Base-by-base conservation (phyloP, 2,888 invertebrate genomes). In the Cyaniris semiargus region DNA sequence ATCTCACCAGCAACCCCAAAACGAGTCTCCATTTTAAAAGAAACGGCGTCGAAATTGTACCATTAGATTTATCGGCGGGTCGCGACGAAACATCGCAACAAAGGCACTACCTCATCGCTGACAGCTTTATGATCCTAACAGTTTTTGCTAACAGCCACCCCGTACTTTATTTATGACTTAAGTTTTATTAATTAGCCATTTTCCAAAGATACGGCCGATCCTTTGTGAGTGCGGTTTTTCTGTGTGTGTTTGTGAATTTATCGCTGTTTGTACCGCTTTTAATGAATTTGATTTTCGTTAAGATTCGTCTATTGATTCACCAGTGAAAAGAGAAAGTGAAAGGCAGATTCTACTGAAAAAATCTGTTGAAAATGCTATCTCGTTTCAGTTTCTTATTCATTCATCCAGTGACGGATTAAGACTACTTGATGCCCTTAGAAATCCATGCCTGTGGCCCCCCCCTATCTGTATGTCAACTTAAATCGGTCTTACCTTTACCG, bases 111-210 rank as follows among this genome's bases (percentile, higher is more conserved):
- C 89, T 94, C 94, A 94, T 91, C 88, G 90, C 80, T 84, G 94
- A 94, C 94, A 94, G 93, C 83, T 94, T 94, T 94, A 94, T 94
- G 93, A 93, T 90, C 90, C 90, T 89, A 91, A 89, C 93, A 94
- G 93, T 94, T 94, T 94, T 94, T 94, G 93, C 93, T 90, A 94
- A 93, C 92, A 89, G 90, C 91, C 89, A 86, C 89, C 89, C 86
- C 87, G 85, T 82, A 79, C 83, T 83, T 88, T 90, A 92, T 92
- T 92, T 93, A 93, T 90, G 84, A 89, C 88, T 86, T 86, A 92
- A 92, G 89, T 93, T 93, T 92, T 92, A 92, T 92, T 93, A 93
- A 93, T 93, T 93, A 93, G 90, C 88, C 87, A 86, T 89, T 90
- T 88, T 86, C 83, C 85, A 85, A 89, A 88, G 89, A 88, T 85